These are phyloP conservation scores for Callyntrura sp. DNA, from an alignment of 2,888 invertebrate genomes.

Conservation along the genomic window DNA sequence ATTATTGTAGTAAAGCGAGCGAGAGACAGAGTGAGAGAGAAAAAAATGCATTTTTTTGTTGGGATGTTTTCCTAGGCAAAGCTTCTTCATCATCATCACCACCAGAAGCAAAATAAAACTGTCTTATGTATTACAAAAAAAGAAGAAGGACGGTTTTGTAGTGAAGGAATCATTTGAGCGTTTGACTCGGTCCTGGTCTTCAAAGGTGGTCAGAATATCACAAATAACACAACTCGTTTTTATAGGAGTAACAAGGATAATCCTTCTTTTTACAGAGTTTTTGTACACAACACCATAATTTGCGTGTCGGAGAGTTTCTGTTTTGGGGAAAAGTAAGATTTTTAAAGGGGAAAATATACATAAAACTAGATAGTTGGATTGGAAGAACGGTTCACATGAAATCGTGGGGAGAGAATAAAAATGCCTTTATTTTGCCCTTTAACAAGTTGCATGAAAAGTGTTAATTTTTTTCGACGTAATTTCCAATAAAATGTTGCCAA, in stretches of 20 bases:
- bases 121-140: constrained; percentile 18
- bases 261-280: neutral
- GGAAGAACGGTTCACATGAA: neutral
- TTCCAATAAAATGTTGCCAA: neutral
- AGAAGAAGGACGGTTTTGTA: constrained; percentile 28
- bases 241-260: neutral
- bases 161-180: constrained; percentile 19
- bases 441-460: neutral
- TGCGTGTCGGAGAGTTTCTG: neutral
- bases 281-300: neutral
- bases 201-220: constrained; percentile 29
- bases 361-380: neutral
- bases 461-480: neutral
- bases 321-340: constrained; percentile 44
- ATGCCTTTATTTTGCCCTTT: neutral
- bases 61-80: neutral
- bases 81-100: neutral
- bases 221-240: constrained; percentile 30
- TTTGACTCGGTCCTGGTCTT: constrained; percentile 39
- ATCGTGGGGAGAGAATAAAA: neutral
- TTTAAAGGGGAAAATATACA: neutral
- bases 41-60: constrained; percentile 26
- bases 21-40: neutral
- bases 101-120: constrained; percentile 51
- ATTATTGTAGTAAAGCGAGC: neutral